Base-by-base conservation (phyloP, 2,797 vertebrate species). In the Leucoraja ocellata region DNA sequence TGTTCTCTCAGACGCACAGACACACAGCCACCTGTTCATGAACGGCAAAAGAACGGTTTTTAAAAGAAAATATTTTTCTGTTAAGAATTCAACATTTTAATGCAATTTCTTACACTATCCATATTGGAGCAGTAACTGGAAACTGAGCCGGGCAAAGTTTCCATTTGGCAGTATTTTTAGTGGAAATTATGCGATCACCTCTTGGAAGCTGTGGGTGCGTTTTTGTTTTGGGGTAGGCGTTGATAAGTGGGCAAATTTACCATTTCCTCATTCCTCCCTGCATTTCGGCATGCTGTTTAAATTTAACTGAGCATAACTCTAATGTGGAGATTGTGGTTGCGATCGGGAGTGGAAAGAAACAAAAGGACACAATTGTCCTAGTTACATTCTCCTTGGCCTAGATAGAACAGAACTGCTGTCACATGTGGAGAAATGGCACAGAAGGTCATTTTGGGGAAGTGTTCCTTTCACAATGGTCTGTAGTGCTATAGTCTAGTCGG, bases 361-460 rank as follows among this genome's bases (percentile, higher is more conserved):
- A 14, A 76, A 23, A 74, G 90, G 73, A 92, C 74, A 39, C 90
- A 74, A 71, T 92, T 92, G 90, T 92, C 71, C 90, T 71, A 92
- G 71, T 92, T 74, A 25, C 7, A 28, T 76, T 76, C 71, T 76
- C 90, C 90, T 92, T 92, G 90, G 25, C 88, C 90, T 54, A 92
- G 68, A 76, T 92, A 76, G 39, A 76, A 74, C 25, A 1, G 71
- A 74, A 46, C 71, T 28, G 90, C 23, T 92, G 90, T 91, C 36
- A 74, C 36, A 46, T 74, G 18, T 14, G 9, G 32, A 91, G 68
- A 11, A 21, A 39, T 16, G 11, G 4, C 21, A 46, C 14, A 46
- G 88, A 13, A 91, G 73, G n/a, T 92, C 18, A 76, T 58, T 92
- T 92, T 71, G 46, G 71, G 46, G 90, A 71, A 76, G 0, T 54